Percentiles rank a stretch among this genome's conserved stretches.
Evolutionary conservation across 2,888 invertebrate species (phyloP).

Genomic region (Dasysyrphus albostriatus): DNA sequence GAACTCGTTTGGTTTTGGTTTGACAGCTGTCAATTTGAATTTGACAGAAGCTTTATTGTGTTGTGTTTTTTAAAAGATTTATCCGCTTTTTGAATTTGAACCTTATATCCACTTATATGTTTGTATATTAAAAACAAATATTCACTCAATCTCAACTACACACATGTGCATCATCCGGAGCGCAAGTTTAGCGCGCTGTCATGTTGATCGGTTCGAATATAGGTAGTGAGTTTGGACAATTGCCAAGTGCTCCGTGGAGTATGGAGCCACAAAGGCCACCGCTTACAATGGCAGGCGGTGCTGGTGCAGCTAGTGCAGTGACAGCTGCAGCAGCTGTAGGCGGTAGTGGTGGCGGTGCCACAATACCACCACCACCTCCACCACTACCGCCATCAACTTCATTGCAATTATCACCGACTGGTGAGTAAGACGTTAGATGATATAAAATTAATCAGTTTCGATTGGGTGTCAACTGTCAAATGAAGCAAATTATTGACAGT

Average conservation of each 20-base stretch:
- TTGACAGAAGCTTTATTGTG: constrained; percentile 41
- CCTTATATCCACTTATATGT: background rate
- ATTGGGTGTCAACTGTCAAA: constrained; percentile 34
- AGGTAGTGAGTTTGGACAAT: constrained; percentile 79
- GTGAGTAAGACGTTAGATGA: constrained; percentile 79
- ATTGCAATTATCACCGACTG: constrained; percentile 87
- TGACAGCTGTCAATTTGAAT: constrained; percentile 62
- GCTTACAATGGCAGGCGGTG: constrained; percentile 57
- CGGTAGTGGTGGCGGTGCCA: constrained; percentile 77
- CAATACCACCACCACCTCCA: constrained; percentile 82
- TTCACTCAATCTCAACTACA: background rate
- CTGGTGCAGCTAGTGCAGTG: constrained; percentile 52
- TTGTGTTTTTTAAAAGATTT: constrained; percentile 9
- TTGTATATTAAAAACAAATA: background rate
- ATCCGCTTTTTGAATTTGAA: background rate
- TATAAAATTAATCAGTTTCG: constrained; percentile 10
- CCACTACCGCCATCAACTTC: constrained; percentile 80
- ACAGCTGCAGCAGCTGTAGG: constrained; percentile 64
- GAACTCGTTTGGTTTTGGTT: constrained; percentile 13
- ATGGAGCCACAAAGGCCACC: constrained; percentile 79
- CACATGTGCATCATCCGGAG: constrained; percentile 63
- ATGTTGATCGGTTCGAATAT: constrained; percentile 80
- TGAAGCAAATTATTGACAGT: constrained; percentile 17
- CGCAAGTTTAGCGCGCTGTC: constrained; percentile 75
- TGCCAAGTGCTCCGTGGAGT: constrained; percentile 79